Evolutionary conservation across 2,113 vertebrate genomes (phyloP).

Genomic region (Ammodytes dubius): DNA sequence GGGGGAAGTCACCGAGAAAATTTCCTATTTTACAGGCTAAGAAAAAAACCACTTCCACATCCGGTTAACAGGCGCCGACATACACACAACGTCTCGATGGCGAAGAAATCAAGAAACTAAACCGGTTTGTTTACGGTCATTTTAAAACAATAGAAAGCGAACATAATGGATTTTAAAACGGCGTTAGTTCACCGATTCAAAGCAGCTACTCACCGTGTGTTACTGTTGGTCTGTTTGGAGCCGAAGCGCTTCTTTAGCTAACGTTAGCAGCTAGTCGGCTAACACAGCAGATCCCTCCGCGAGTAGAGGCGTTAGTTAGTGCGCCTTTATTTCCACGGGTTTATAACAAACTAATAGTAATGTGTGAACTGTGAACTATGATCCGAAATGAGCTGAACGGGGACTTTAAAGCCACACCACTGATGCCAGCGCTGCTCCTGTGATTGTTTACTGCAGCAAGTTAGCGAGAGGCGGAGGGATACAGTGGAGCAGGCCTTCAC

Average conservation of each 20-base stretch:
- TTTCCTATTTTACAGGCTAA: conserved; percentile 83
- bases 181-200: no score
- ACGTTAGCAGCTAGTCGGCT: conserved; percentile 67
- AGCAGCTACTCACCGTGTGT: conserved; percentile 61
- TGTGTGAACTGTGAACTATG: neutral
- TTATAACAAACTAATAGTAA: neutral
- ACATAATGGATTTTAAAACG: neutral
- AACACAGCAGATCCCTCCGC: neutral
- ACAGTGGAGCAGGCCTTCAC: conserved; percentile 35
- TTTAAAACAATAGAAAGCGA: neutral
- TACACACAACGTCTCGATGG: neutral
- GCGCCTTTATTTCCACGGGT: neutral
- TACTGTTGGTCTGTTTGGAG: conserved; percentile 26
- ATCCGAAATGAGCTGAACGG: neutral
- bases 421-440: conserved; percentile 21
- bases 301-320: neutral
- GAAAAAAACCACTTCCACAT: conserved; percentile 88
- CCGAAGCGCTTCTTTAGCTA: conserved; percentile 38
- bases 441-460: conserved; percentile 57
- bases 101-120: rapidly evolving
- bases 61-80: conserved; percentile 75
- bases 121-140: no score
- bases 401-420: conserved; percentile 9
- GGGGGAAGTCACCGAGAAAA: conserved; percentile 85
- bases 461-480: conserved; percentile 48